A percentile compares a stretch with the other conserved stretches of the same genome.
Evolutionary conservation across 35 echinoderm and acorn worm genomes (phyloP).

Genomic region (Acanthaster planci): DNA sequence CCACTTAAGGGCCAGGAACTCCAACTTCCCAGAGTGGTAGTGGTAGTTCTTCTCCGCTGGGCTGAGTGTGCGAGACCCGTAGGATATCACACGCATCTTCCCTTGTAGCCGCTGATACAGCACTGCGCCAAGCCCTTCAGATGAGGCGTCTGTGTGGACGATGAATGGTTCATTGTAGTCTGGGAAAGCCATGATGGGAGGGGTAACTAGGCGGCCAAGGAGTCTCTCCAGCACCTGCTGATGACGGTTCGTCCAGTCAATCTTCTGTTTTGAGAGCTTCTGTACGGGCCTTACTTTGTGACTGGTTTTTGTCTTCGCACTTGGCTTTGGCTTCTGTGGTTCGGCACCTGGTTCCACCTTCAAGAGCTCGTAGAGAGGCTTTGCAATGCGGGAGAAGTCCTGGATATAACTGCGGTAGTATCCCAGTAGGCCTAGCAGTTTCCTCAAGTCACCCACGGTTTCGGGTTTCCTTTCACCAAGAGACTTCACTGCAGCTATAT

Average conservation of each 20-base stretch:
- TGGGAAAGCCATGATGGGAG: too few species aligned
- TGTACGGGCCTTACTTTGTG: not conserved
- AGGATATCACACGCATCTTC: conserved; percentile 25
- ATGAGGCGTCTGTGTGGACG: conserved; percentile 43
- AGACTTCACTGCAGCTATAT: conserved; percentile 28
- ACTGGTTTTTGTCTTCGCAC: not conserved
- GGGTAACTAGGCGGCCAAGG: not conserved
- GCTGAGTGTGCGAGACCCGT: conserved; percentile 7
- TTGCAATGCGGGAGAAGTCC: conserved; percentile 40
- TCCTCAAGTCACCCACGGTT: conserved; percentile 39
- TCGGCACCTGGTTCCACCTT: not conserved
- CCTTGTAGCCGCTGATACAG: conserved; percentile 43
- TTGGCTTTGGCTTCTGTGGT: not conserved
- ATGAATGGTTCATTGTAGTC: conserved; percentile 15
- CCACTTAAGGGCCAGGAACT: conserved; percentile 55
- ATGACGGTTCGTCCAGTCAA: conserved; percentile 30
- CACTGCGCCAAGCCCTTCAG: conserved; percentile 39
- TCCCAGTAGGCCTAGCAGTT: conserved; percentile 48
- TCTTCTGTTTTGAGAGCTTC: conserved; percentile 14
- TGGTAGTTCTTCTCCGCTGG: too few species aligned
- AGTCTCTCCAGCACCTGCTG: conserved; percentile 11
- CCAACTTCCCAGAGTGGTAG: conserved; percentile 53
- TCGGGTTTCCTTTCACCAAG: conserved; percentile 20
- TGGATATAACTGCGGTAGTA: conserved; percentile 48
- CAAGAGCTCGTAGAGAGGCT: conserved; percentile 52